These are phyloP conservation scores for Euphysa ruthae DNA, from an alignment of 30 jellyfish, hydroid and myxozoan species.

Conservation along the genomic window DNA sequence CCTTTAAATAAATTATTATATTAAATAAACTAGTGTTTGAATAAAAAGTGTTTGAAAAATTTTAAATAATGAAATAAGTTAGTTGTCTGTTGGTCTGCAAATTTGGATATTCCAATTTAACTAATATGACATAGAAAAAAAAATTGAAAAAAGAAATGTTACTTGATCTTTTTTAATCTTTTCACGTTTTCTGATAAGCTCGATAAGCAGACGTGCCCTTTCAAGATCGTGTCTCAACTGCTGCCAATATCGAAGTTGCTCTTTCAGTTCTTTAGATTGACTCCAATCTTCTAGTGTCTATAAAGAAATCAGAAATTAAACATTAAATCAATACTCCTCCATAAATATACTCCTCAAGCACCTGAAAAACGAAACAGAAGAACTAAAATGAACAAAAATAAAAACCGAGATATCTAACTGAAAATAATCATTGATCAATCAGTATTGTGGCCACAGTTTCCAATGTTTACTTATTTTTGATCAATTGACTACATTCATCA, in stretches of 20 bases:
- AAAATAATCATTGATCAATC: no score
- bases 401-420: no score
- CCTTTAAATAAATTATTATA: no score
- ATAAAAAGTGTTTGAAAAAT: no score
- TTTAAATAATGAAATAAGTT: no score
- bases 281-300: conserved; percentile 35
- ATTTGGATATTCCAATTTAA: no score
- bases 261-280: conserved; percentile 85
- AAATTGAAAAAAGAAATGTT: background rate
- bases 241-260: conserved; percentile 92
- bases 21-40: no score
- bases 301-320: background rate
- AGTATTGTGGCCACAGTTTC: no score
- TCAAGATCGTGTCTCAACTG: conserved; percentile 92
- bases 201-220: conserved; percentile 76
- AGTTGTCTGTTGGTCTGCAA: no score
- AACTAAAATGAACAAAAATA: conserved; percentile 7
- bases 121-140: no score
- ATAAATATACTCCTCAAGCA: background rate
- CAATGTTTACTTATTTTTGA: no score
- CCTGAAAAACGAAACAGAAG: background rate
- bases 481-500: no score
- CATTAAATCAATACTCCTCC: background rate
- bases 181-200: conserved; percentile 79
- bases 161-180: conserved; percentile 92